Base-by-base conservation (phyloP, 1,140 invertebrate genomes). In the Zaprionus ornatus region DNA sequence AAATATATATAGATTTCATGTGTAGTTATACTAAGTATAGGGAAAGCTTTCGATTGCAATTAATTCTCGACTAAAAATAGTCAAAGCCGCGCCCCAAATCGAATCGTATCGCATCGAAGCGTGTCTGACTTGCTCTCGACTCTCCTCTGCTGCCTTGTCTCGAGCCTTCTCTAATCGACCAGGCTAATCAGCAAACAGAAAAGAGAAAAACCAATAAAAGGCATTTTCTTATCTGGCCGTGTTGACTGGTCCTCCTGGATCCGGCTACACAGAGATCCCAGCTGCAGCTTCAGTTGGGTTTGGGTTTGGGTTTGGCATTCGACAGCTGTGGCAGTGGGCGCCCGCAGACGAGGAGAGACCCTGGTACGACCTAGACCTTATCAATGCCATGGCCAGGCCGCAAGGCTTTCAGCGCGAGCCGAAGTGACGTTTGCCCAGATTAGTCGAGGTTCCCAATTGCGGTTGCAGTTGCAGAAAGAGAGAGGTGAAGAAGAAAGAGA, bases 171-270 rank as follows among this genome's bases (percentile, higher is more conserved):
- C 23, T 63, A 75, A 87, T 87, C 84, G 74, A 25, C 57, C 21
- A 5, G 70, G 67, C 45, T 87, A 87, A 87, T 88, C 84, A 87
- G 84, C 64, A 87, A 90, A 80, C 69, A 76, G 65, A 66, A 57
- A 75, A 83, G 75, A 67, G 62, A 82, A 64, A 88, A 84, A 74
- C 80, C 85, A 87, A 80, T 88, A 87, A 87, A 87, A 80, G 84
- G 84, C 82, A 87, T 88, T 87, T 87, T 80, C 80, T 87, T 87
- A 87, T 87, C 83, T 70, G n/a, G 25, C 48, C 7, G 45, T 10
- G 45, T 32, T 29, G 57, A 52, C 57, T 61, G 42, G 48, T 25
- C 57, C 32, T 35, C 56, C 21, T 29, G 55, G 45, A 12, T 23
- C 50, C 5, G 19, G 5, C 17, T 60, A 5, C 35, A 15, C 45